Evolutionary conservation across 2,888 invertebrate species (phyloP), one percentile per base, ranked within the genome.

Genomic region (Drosophila parthenogenetica): DNA sequence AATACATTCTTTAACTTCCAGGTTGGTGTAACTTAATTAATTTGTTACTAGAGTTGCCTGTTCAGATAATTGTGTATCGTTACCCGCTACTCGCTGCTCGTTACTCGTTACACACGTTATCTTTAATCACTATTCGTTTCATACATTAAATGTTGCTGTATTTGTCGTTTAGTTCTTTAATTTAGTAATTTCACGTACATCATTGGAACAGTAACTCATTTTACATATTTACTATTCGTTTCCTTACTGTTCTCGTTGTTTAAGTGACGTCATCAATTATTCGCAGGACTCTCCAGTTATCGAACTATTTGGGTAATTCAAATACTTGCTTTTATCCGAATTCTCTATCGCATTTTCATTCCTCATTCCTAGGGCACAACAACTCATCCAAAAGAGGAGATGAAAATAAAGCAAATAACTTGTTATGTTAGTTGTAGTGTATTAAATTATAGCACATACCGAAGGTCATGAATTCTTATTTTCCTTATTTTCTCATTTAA

Each of bases 391-490:
- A 16, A 40, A 2, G 2, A 29, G 17, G 14, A 37, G 14, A 43
- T 29, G 53, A 49, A 59, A 53, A 63, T 63, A 59, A 70, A 50
- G 76, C 69, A 70, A 76, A 70, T 81, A 72, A 81, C 65, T 78
- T 69, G 69, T 45, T 37, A 68, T 72, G 62, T 66, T 77, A 61
- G 68, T 63, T 53, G 77, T 69, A 79, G 89, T 89, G 89, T 89
- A 89, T 89, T 84, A 89, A 88, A 88, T 89, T 86, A 89, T 84
- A 86, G 89, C 87, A 80, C 84, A 84, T 81, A 87, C 90, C 87
- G 84, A 89, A 84, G 89, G 84, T 89, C 84, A 89, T 84, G 84
- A 89, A 84, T 84, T 86, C 89, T 69, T 89, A 78, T 77, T 79
- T 71, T 77, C 54, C 77, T 71, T 66, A 77, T 83, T 85, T 89